These are phyloP conservation scores for Bursaphelenchus mucronatus DNA, from an alignment of 1,140 invertebrate species.

Conservation along the genomic window DNA sequence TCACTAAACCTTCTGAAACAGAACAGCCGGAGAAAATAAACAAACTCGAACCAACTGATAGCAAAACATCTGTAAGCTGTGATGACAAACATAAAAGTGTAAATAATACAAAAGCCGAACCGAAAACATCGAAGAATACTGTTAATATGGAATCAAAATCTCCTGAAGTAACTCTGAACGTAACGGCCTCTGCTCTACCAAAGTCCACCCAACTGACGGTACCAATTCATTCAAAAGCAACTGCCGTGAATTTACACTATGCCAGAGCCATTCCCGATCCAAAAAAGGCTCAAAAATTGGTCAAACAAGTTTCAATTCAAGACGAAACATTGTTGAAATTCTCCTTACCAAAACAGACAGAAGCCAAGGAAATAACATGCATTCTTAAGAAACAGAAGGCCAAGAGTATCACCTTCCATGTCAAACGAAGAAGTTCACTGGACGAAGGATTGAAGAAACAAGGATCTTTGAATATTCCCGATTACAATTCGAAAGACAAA, in stretches of 20 bases:
- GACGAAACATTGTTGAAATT: not conserved
- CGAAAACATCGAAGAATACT: not conserved
- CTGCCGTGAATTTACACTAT: not conserved
- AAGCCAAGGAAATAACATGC: not conserved
- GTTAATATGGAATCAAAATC: not conserved
- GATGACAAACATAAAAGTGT: slow-evolving; percentile 4
- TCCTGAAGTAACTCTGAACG: not conserved
- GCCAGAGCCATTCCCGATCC: not conserved
- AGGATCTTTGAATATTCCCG: not conserved
- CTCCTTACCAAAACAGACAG: not conserved
- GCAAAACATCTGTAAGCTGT: not conserved
- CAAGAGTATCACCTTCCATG: not conserved
- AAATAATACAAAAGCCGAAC: not conserved
- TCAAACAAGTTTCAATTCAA: not conserved
- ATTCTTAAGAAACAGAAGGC: not conserved
- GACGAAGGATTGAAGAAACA: not conserved
- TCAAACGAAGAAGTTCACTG: slow-evolving; percentile 3
- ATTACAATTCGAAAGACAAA: not conserved
- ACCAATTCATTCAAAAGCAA: not conserved
- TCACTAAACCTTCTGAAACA: not conserved
- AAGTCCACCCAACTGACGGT: not conserved
- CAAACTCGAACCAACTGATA: too few species aligned
- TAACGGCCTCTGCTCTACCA: not conserved
- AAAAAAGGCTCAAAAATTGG: not conserved
- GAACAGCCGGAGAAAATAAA: too few species aligned